Conservation (phyloP, 2,797 vertebrate genomes). For the Neomorphus geoffroyi region DNA sequence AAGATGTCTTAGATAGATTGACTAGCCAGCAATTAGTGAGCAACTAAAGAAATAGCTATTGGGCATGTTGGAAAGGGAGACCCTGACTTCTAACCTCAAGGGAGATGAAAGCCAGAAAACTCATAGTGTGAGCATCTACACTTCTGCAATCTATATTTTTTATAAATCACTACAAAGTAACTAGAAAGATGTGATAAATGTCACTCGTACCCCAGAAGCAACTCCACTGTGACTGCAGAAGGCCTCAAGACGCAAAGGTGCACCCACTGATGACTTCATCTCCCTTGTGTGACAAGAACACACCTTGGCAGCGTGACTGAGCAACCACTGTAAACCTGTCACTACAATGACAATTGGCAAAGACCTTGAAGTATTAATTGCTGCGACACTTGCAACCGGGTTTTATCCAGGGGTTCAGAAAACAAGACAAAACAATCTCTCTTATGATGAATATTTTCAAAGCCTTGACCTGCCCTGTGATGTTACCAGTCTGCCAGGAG, state of each 20-base stretch:
- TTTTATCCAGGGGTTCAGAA: background rate
- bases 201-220: background rate
- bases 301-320: background rate
- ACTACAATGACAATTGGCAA: background rate
- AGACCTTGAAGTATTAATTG: background rate
- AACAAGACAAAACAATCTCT: background rate
- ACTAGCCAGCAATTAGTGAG: background rate
- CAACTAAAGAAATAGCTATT: conserved; percentile 11
- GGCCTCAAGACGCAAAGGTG: background rate
- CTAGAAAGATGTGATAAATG: background rate
- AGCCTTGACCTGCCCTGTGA: background rate
- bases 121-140: accelerated
- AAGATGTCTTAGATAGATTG: background rate
- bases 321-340: background rate
- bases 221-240: background rate
- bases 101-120: background rate
- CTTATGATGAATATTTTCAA: background rate
- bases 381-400: background rate
- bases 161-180: background rate
- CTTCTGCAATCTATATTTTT: background rate
- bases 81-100: background rate
- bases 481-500: background rate
- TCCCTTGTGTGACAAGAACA: background rate
- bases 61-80: background rate
- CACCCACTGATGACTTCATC: background rate